Percentiles rank a stretch among this genome's conserved stretches.
phyloP scores from a whole-genome alignment of 1,140 invertebrate species.

The Holotrichia oblita region DNA sequence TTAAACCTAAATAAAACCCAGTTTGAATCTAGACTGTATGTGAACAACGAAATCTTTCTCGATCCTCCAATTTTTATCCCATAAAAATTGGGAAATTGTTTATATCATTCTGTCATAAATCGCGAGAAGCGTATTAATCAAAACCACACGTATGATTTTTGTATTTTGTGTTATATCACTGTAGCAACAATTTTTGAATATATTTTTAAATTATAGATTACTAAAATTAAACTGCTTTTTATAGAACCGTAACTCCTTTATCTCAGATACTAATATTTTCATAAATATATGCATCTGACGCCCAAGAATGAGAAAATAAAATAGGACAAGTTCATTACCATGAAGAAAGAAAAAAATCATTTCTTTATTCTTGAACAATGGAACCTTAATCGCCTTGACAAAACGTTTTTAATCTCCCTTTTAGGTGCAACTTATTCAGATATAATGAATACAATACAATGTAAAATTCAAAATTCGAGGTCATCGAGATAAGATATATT shows the following conservation, averaged over 20 bases:
- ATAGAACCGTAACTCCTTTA: neutral
- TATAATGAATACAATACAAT: neutral
- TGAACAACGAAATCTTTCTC: too few relatives aligned
- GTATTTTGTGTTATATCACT: too few relatives aligned
- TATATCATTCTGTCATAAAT: too few relatives aligned
- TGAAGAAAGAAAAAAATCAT: neutral
- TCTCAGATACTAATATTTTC: neutral
- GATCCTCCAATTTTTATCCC: too few relatives aligned
- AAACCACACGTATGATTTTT: too few relatives aligned
- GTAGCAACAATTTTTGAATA: too few relatives aligned
- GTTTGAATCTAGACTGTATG: too few relatives aligned
- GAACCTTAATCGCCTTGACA: neutral
- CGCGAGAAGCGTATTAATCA: too few relatives aligned
- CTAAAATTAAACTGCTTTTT: neutral
- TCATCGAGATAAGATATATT: slow-evolving; percentile 1
- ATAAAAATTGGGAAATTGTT: too few relatives aligned
- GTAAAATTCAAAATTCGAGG: neutral
- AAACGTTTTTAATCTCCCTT: neutral
- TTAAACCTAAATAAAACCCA: too few relatives aligned
- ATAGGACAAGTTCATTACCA: slow-evolving; percentile 1
- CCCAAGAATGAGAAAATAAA: neutral
- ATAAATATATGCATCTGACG: neutral
- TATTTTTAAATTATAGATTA: neutral
- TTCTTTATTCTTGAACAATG: neutral
- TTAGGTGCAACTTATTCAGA: neutral